phyloP scores from a whole-genome alignment of 2,888 invertebrate genomes.

The Gonocerus acuteangulatus region DNA sequence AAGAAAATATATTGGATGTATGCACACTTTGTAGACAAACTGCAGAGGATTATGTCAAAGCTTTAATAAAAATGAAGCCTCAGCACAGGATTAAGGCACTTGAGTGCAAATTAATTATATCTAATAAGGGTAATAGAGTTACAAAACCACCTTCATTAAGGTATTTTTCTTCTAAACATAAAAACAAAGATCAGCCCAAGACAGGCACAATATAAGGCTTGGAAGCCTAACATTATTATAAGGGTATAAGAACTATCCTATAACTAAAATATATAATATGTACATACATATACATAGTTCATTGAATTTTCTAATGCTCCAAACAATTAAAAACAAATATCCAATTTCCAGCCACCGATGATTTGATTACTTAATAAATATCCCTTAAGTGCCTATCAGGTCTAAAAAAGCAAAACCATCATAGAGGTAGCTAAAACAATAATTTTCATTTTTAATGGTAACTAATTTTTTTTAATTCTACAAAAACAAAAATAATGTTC shows the following conservation, averaged over 20 bases:
- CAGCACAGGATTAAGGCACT: constrained; percentile 25
- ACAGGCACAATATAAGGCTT: too few species aligned
- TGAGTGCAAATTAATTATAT: constrained; percentile 24
- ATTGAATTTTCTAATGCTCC: constrained; percentile 4
- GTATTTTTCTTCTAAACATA: too few species aligned
- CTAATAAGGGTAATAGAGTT: constrained; percentile 11
- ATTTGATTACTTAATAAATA: constrained; percentile 12
- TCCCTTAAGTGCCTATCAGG: constrained; percentile 10
- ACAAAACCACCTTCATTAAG: too few species aligned
- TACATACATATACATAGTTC: constrained; percentile 22
- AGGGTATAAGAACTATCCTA: not conserved
- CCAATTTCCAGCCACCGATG: constrained; percentile 14
- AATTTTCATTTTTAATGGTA: constrained; percentile 11
- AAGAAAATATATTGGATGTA: not conserved
- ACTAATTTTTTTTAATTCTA: constrained; percentile 2
- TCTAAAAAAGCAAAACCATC: constrained; percentile 13
- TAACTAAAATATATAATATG: constrained; percentile 15
- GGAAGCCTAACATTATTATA: too few species aligned
- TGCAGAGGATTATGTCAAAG: not conserved
- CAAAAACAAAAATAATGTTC: not conserved
- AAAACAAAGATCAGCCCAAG: too few species aligned
- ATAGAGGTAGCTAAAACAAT: constrained; percentile 17
- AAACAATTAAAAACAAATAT: not conserved
- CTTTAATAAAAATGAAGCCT: constrained; percentile 15
- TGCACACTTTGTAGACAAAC: not conserved